These are phyloP conservation scores for Perognathus longimembris DNA, from an alignment of 2,113 vertebrate genomes.

Conservation along the genomic window DNA sequence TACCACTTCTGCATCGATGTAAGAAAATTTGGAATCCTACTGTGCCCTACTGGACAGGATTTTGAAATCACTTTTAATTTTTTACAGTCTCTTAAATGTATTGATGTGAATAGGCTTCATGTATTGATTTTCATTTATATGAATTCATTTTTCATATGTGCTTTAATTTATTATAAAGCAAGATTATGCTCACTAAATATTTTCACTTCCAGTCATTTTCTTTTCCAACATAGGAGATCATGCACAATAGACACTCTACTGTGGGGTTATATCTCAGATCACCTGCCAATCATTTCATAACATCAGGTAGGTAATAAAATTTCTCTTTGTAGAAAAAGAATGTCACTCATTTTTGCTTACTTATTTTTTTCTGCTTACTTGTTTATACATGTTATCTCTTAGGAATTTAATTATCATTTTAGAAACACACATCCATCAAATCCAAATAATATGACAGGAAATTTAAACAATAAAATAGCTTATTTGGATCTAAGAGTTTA, in stretches of 20 bases:
- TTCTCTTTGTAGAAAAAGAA: background rate
- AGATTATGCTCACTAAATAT: background rate
- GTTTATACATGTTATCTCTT: background rate
- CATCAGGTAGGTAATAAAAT: background rate
- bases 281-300: background rate
- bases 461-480: background rate
- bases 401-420: slow-evolving; percentile 1
- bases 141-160: background rate
- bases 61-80: background rate
- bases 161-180: background rate
- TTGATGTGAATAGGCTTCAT: background rate
- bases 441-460: background rate
- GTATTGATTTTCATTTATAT: background rate
- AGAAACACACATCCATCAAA: background rate
- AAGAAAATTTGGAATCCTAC: background rate
- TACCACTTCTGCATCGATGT: background rate
- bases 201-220: background rate
- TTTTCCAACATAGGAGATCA: too few species aligned
- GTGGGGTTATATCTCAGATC: background rate
- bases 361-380: background rate
- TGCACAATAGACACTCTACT: too few species aligned
- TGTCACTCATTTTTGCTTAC: background rate
- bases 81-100: background rate
- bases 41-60: background rate
- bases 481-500: background rate